Conservation (phyloP, 2,797 vertebrate genomes). For the Epinephelus coioides region DNA sequence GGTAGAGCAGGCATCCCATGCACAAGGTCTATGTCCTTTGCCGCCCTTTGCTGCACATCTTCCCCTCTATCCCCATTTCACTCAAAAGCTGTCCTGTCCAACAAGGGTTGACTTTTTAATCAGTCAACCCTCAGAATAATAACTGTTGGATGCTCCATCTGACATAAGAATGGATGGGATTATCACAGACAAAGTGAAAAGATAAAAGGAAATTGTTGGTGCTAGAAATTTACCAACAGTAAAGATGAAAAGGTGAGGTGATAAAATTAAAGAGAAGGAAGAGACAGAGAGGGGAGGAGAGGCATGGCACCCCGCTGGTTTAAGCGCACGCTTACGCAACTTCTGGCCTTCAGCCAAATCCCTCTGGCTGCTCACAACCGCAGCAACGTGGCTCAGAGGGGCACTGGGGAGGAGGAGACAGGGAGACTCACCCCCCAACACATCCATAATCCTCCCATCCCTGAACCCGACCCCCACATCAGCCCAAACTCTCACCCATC, state of each 20-base stretch:
- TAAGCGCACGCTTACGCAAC: slow-evolving; percentile 72
- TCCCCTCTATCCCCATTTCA: too few relatives aligned
- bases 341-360: slow-evolving; percentile 68
- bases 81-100: too few relatives aligned
- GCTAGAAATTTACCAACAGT: slow-evolving; percentile 38
- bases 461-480: slow-evolving; percentile 22
- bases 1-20: too few relatives aligned
- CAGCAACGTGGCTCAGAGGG: slow-evolving; percentile 60
- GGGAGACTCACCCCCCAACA: slow-evolving; percentile 25
- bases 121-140: not conserved
- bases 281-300: slow-evolving; percentile 38
- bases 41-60: too few relatives aligned
- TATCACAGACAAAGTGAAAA: slow-evolving; percentile 25
- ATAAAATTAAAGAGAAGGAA: slow-evolving; percentile 46
- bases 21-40: too few relatives aligned
- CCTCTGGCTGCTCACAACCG: slow-evolving; percentile 49
- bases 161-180: not conserved
- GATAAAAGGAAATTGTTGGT: slow-evolving; percentile 14
- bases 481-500: slow-evolving; percentile 21
- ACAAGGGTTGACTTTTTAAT: not conserved
- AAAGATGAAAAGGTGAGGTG: slow-evolving; percentile 41
- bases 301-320: slow-evolving; percentile 69
- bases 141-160: not conserved
- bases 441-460: slow-evolving; percentile 30
- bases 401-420: slow-evolving; percentile 43